Evolutionary conservation across 1,140 invertebrate genomes (phyloP).

Genomic region (Drosophila subpulchrella): DNA sequence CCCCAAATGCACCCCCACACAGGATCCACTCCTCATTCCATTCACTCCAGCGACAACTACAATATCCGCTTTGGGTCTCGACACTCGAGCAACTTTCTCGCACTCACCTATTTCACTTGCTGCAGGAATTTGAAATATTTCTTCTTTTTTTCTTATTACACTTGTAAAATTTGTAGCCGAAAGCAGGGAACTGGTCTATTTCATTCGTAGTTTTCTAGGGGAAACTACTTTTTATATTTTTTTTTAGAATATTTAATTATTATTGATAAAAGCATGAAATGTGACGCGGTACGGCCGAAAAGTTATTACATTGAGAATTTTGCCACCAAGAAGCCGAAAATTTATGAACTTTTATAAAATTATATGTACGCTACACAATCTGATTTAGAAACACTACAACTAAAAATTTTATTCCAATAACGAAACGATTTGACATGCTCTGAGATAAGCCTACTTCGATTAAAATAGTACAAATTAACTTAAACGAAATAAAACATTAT

Average conservation of each 20-base stretch:
- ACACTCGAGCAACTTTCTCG: constrained; percentile 24
- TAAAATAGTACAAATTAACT: too few relatives aligned
- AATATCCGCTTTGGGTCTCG: constrained; percentile 21
- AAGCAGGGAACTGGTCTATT: constrained; percentile 10
- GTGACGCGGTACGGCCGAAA: constrained; percentile 74
- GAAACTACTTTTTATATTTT: constrained; percentile 15
- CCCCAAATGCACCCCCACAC: background rate
- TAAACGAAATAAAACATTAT: too few relatives aligned
- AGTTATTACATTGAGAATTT: constrained; percentile 75
- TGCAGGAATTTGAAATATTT: constrained; percentile 32
- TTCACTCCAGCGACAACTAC: constrained; percentile 9
- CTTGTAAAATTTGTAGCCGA: constrained; percentile 12
- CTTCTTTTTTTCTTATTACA: background rate
- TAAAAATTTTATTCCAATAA: constrained; percentile 38
- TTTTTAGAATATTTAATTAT: background rate
- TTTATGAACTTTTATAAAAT: constrained; percentile 69
- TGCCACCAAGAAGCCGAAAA: constrained; percentile 76
- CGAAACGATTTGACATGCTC: constrained; percentile 32
- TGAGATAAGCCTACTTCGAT: constrained; percentile 18
- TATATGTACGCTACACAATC: constrained; percentile 78
- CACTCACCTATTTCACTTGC: constrained; percentile 61
- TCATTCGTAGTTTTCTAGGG: constrained; percentile 3
- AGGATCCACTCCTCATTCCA: constrained; percentile 7
- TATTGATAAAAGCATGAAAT: constrained; percentile 42
- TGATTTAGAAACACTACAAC: constrained; percentile 74